phyloP scores from a whole-genome alignment of 2,797 vertebrate genomes.

The Halcyon leucocephala region DNA sequence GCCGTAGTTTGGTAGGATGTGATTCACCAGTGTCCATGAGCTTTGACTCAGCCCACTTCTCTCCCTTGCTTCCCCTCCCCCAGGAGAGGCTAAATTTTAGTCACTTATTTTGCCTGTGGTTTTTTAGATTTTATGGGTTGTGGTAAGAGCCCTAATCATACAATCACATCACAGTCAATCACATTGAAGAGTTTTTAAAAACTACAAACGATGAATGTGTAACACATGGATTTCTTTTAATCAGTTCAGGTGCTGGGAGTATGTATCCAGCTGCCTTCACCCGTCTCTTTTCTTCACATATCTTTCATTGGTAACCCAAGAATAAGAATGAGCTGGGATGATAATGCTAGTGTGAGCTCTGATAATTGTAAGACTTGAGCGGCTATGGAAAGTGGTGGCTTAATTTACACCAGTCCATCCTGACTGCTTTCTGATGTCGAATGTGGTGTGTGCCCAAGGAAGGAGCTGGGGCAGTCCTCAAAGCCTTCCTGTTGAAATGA shows the following conservation, averaged over 20 bases:
- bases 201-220: conserved; percentile 67
- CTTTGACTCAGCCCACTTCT: conserved; percentile 29
- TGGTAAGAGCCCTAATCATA: conserved; percentile 62
- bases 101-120: conserved; percentile 70
- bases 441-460: background rate
- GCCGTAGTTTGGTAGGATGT: conserved; percentile 11
- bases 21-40: conserved; percentile 7
- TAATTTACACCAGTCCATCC: background rate
- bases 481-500: background rate
- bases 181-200: conserved; percentile 49
- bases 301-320: conserved; percentile 16
- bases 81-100: conserved; percentile 71
- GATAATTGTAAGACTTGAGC: background rate
- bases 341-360: background rate
- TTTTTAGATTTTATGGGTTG: conserved; percentile 39
- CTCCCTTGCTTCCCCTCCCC: conserved; percentile 21
- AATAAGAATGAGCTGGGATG: background rate
- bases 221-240: conserved; percentile 51
- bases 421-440: background rate
- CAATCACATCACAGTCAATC: conserved; percentile 75
- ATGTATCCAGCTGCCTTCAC: conserved; percentile 59
- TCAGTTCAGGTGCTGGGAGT: conserved; percentile 59
- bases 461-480: background rate
- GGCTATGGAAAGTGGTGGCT: background rate
- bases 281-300: conserved; percentile 44